These are phyloP conservation scores for Mimas tiliae DNA, from an alignment of 2,888 invertebrate genomes.

Conservation along the genomic window DNA sequence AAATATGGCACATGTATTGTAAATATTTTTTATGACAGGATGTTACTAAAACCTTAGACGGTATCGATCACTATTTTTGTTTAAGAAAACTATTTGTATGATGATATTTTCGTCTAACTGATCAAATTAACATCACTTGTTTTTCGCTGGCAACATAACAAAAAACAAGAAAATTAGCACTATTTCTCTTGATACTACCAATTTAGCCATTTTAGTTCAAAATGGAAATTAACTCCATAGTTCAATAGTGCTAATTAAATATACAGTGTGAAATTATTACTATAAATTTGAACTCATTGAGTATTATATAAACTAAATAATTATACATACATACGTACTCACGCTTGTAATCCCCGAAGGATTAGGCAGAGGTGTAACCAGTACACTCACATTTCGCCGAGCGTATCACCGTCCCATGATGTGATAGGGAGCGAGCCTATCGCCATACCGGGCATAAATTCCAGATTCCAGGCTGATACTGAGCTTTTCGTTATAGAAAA, in stretches of 20 bases:
- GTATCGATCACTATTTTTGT: background rate
- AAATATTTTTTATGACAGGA: too few species aligned
- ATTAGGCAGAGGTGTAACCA: too few species aligned
- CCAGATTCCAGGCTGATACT: too few species aligned
- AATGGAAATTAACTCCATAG: background rate
- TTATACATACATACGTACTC: too few species aligned
- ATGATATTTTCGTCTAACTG: background rate
- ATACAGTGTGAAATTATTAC: background rate
- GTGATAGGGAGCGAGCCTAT: background rate
- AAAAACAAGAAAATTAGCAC: slow-evolving; percentile 10
- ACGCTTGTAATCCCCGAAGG: too few species aligned
- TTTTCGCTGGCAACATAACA: background rate
- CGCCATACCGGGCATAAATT: too few species aligned
- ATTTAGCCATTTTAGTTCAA: background rate
- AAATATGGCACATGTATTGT: too few species aligned
- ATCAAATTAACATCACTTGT: slow-evolving; percentile 9
- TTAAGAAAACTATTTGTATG: background rate
- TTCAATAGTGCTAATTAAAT: background rate
- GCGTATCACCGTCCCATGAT: too few species aligned
- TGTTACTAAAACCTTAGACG: background rate
- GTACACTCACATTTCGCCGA: too few species aligned
- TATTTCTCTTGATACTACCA: background rate
- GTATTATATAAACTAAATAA: background rate
- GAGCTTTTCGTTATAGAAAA: too few species aligned
- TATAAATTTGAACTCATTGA: background rate